Base-by-base conservation (phyloP, 2,888 invertebrate species). In the Idaea dimidiata region DNA sequence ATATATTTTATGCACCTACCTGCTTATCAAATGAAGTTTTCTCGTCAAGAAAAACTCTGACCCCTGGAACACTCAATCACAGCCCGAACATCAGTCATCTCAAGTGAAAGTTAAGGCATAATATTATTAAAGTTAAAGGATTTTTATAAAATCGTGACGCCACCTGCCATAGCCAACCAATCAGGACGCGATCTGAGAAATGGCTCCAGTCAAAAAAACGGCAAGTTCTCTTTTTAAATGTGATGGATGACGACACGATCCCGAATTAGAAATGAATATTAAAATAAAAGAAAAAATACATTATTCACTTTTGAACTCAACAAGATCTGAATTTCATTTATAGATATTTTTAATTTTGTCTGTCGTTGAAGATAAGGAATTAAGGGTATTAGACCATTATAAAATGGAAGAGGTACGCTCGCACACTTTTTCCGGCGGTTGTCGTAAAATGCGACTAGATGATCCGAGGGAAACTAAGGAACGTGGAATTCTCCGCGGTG, bases 121-220 rank as follows among this genome's bases (percentile, higher is more conserved):
- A 61, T 68, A 64, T 61, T 65, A 64, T 67, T 68, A 70, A 74
- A 78, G 81, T 79, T 79, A 82, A 81, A 75, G 77, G 75, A 71
- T 72, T 66, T 65, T 65, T 65, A 63, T 71, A 68, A 71, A 73
- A 74, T 71, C 73, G 67, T 79, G 79, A 83, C 80, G 75, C 80
- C 80, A 83, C 78, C 77, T 79, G 82, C 78, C 82, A 72, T 62
- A 66, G 65, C 73, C 75, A 79, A 80, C 85, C 81, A 86, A 85
- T 88, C 83, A 82, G 66, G 67, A 73, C 62, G 66, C 68, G 68
- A 76, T 43, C 43, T 84, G 89, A 88, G 86, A 86, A 87, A 88
- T 85, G 81, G 75, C 71, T 67, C 63, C 59, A 68, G 74, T 73
- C 72, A 74, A 78, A 79, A 33, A 80, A 78, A 81, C 73, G 73